A percentile compares a stretch with the other conserved stretches of the same genome.
phyloP scores from a whole-genome alignment of 2,888 invertebrate species.

The Plutella xylostella region DNA sequence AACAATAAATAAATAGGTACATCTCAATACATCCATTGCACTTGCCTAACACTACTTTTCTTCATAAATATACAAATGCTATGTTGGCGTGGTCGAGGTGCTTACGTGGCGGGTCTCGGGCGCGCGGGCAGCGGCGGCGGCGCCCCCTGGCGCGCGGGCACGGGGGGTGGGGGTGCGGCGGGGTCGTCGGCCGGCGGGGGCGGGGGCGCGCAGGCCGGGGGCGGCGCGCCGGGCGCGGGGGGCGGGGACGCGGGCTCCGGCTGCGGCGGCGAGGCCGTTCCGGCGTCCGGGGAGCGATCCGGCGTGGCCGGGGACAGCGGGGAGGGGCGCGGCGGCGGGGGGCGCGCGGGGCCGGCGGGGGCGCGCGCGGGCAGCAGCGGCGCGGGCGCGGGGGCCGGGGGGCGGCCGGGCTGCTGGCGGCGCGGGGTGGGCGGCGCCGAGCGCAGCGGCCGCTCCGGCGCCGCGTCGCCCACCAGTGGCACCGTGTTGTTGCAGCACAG shows the following conservation, averaged over 20 bases:
- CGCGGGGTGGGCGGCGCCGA: constrained; percentile 72
- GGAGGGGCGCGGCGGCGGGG: constrained; percentile 72
- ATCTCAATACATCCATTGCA: too few species aligned
- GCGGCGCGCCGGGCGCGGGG: constrained; percentile 74
- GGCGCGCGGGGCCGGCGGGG: constrained; percentile 53
- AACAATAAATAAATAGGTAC: too few species aligned
- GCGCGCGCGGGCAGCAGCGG: constrained; percentile 52
- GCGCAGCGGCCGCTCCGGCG: constrained; percentile 74
- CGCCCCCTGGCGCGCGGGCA: constrained; percentile 69
- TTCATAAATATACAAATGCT: too few species aligned
- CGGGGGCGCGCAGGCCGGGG: constrained; percentile 76
- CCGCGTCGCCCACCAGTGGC: constrained; percentile 76
- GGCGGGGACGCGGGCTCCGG: constrained; percentile 71
- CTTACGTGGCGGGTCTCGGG: constrained; percentile 27
- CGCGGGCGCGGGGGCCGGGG: constrained; percentile 71
- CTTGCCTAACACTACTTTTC: too few species aligned
- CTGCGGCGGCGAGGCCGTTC: constrained; percentile 58
- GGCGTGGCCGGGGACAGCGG: constrained; percentile 69
- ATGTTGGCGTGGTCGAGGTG: too few species aligned
- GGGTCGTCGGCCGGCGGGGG: constrained; percentile 49
- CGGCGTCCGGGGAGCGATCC: constrained; percentile 39
- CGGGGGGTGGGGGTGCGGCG: constrained; percentile 39
- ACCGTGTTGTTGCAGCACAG: constrained; percentile 86
- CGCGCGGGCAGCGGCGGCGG: constrained; percentile 77
- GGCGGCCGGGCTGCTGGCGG: constrained; percentile 70